phyloP scores from a whole-genome alignment of 2,797 vertebrate genomes.

The Spea hammondii region DNA sequence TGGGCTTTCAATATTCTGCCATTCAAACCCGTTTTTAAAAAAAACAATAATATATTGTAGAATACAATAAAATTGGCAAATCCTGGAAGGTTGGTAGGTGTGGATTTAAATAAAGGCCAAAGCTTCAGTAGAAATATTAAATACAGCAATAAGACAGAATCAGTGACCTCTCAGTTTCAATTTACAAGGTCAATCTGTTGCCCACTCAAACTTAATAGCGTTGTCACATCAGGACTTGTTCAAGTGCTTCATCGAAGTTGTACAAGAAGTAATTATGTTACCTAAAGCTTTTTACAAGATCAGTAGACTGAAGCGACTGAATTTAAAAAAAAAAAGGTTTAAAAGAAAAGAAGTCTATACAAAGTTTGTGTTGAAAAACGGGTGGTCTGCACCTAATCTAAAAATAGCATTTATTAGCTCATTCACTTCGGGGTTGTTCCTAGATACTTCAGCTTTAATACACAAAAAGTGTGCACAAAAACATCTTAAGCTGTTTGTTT shows the following conservation, averaged over 20 bases:
- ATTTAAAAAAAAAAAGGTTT: conserved; percentile 40
- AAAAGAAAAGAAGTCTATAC: not conserved
- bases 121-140: conserved; percentile 48
- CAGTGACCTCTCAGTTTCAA: conserved; percentile 53
- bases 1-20: not conserved
- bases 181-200: conserved; percentile 61
- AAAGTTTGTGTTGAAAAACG: conserved; percentile 7
- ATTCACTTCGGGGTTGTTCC: not conserved
- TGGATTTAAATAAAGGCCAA: conserved; percentile 53
- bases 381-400: not conserved
- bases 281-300: conserved; percentile 10
- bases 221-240: conserved; percentile 55
- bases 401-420: not conserved
- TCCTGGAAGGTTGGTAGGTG: conserved; percentile 14
- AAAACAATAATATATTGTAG: conserved; percentile 16
- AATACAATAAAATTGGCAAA: conserved; percentile 13
- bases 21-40: conserved; percentile 27
- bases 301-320: conserved; percentile 24
- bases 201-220: conserved; percentile 53
- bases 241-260: conserved; percentile 30
- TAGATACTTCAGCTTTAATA: not conserved
- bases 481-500: too few relatives aligned
- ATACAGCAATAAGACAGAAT: conserved; percentile 37
- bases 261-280: conserved; percentile 56
- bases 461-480: not conserved